phyloP scores from a whole-genome alignment of 1,140 invertebrate genomes.

The Drosophila willistoni region DNA sequence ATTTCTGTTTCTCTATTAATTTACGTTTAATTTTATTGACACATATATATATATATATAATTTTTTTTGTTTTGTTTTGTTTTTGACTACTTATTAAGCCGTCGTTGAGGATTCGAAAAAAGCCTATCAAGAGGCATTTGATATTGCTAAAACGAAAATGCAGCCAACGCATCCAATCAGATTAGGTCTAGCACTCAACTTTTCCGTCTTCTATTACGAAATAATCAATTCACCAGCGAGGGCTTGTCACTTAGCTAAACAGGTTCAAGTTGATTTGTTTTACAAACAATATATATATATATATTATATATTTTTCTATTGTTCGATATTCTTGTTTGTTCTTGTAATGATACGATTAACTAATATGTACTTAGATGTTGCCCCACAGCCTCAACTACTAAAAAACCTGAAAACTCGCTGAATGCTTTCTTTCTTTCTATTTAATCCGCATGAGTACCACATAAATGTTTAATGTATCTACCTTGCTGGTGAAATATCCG shows the following conservation, averaged over 20 bases:
- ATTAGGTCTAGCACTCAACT: constrained; percentile 98
- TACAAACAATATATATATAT: not conserved
- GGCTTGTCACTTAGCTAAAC: constrained; percentile 98
- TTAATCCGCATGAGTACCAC: not conserved
- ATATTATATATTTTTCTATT: not conserved
- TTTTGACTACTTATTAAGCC: constrained; percentile 85
- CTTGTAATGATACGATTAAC: not conserved
- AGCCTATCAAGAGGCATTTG: constrained; percentile 99
- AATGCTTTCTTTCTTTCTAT: not conserved
- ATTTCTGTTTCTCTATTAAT: constrained; percentile 28
- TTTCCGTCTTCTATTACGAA: constrained; percentile 99
- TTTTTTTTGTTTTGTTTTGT: constrained; percentile 56
- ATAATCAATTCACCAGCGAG: constrained; percentile 98
- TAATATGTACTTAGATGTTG: not conserved
- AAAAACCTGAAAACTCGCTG: not conserved
- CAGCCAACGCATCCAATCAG: constrained; percentile 98
- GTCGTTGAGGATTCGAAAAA: constrained; percentile 99
- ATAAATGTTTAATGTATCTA: not conserved
- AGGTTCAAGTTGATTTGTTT: constrained; percentile 87
- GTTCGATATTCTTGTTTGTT: constrained; percentile 3
- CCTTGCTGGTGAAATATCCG: constrained; percentile 3
- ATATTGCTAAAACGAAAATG: constrained; percentile 99
- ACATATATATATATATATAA: not conserved
- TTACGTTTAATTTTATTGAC: constrained; percentile 29
- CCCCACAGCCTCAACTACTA: not conserved